Conservation (phyloP, 2,797 vertebrate species). For the Loriculus beryllinus region DNA sequence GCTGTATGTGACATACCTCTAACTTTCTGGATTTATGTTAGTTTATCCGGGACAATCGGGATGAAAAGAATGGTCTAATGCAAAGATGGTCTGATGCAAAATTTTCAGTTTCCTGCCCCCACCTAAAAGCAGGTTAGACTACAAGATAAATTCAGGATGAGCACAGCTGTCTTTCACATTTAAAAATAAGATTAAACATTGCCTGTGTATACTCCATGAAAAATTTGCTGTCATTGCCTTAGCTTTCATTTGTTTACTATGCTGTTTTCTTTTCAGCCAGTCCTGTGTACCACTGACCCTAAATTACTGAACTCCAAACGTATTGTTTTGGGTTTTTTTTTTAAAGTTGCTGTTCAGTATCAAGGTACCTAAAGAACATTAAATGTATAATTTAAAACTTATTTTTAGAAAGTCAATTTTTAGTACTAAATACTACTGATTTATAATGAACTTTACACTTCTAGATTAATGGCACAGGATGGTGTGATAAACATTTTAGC, state of each 20-base stretch:
- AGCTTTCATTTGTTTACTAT: neutral
- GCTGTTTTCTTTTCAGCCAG: neutral
- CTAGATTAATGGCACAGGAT: neutral
- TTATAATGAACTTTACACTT: neutral
- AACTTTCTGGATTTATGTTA: neutral
- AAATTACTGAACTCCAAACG: neutral
- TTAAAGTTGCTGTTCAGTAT: neutral
- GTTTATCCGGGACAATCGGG: neutral
- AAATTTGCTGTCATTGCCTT: neutral
- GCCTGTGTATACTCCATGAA: neutral
- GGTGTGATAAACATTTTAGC: neutral
- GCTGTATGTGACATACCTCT: rapidly evolving
- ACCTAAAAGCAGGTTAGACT: neutral
- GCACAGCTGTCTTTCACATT: neutral
- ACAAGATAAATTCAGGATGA: neutral
- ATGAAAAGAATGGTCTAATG: neutral
- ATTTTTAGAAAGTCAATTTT: rapidly evolving
- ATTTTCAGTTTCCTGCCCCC: neutral
- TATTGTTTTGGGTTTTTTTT: neutral
- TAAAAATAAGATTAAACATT: neutral
- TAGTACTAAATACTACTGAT: neutral
- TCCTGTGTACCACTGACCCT: neutral
- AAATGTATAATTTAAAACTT: neutral
- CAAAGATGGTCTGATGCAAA: neutral
- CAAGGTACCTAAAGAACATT: neutral